These are phyloP conservation scores for Atherix ibis DNA, from an alignment of 2,888 invertebrate genomes.

Conservation along the genomic window DNA sequence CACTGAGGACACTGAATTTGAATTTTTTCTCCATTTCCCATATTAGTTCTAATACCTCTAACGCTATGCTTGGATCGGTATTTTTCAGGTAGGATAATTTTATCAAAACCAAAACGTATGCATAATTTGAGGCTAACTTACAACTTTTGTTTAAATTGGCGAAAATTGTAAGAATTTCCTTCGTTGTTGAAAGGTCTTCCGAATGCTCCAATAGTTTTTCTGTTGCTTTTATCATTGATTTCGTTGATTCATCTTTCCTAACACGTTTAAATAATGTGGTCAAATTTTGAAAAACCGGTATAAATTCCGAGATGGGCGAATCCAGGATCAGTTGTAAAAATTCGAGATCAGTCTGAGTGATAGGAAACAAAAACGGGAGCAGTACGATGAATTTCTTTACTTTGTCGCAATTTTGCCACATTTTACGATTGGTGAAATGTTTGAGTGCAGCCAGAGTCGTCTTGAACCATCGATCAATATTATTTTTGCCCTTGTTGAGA, in stretches of 20 bases:
- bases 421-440: slow-evolving; percentile 34
- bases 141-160: no score
- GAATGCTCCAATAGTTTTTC: no score
- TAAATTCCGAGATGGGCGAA: no score
- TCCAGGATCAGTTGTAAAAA: no score
- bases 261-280: no score
- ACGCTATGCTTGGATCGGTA: slow-evolving; percentile 10
- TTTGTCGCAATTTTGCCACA: slow-evolving; percentile 35
- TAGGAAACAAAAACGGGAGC: slow-evolving; percentile 46
- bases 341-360: slow-evolving; percentile 26
- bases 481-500: slow-evolving; percentile 31
- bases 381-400: slow-evolving; percentile 39
- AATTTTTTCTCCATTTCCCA: slow-evolving; percentile 14
- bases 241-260: no score
- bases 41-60: slow-evolving; percentile 17
- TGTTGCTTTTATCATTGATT: no score
- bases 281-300: no score
- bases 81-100: slow-evolving; percentile 6
- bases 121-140: no score
- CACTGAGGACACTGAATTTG: slow-evolving; percentile 12
- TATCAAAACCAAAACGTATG: slow-evolving; percentile 19
- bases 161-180: no score
- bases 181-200: no score
- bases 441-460: slow-evolving; percentile 32
- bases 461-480: slow-evolving; percentile 28